These are phyloP conservation scores for Marmota monax DNA, from an alignment of 2,113 vertebrate genomes.

Conservation along the genomic window DNA sequence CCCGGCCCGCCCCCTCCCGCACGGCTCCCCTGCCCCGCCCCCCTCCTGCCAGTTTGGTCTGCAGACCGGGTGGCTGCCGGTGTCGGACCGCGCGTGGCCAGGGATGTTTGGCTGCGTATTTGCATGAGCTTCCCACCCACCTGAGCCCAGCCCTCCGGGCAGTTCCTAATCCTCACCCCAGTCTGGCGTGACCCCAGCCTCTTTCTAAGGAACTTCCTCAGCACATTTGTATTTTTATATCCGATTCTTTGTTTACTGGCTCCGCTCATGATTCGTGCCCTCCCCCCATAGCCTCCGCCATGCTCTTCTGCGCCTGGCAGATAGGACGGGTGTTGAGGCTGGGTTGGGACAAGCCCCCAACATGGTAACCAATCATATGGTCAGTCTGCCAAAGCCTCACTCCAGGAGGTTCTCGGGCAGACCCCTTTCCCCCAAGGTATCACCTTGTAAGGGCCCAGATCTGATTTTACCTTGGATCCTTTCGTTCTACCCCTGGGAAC, in stretches of 20 bases:
- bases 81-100: constrained; percentile 63
- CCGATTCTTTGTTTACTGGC: constrained; percentile 84
- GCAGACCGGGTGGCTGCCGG: constrained; percentile 57
- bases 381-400: constrained; percentile 68
- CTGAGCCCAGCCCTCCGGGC: constrained; percentile 63
- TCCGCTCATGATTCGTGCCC: constrained; percentile 71
- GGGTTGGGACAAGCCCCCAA: constrained; percentile 67
- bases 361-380: constrained; percentile 70
- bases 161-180: constrained; percentile 35
- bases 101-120: constrained; percentile 80
- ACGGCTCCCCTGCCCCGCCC: constrained; percentile 78
- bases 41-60: constrained; percentile 62
- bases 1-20: constrained; percentile 75
- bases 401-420: constrained; percentile 63
- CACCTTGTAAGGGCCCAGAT: constrained; percentile 72
- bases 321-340: constrained; percentile 72
- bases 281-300: constrained; percentile 48
- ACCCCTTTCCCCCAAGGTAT: constrained; percentile 3
- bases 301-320: constrained; percentile 83
- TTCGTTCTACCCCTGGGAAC: constrained; percentile 51
- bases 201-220: constrained; percentile 85
- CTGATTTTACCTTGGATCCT: constrained; percentile 73
- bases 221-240: constrained; percentile 87
- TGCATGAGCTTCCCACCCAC: constrained; percentile 83
- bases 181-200: constrained; percentile 79